phyloP scores from a whole-genome alignment of 1,140 invertebrate species.

The Anastrepha obliqua region DNA sequence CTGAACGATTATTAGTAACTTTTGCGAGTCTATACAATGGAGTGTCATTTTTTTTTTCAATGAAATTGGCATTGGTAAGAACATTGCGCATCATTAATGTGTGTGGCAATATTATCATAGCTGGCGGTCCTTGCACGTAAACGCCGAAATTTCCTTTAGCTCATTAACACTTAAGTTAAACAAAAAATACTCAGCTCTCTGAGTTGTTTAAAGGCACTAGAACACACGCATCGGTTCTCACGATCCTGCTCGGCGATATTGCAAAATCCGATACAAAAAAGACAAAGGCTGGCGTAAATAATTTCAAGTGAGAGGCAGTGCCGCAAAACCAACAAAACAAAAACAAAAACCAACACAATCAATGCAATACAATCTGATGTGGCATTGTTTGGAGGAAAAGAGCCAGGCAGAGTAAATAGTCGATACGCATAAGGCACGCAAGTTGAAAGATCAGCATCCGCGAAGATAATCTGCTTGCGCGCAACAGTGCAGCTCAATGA shows the following conservation, averaged over 20 bases:
- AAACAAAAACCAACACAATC: background rate
- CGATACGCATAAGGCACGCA: slow-evolving; percentile 8
- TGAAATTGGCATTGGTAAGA: no score
- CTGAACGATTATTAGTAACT: no score
- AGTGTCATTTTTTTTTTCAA: no score
- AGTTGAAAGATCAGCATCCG: slow-evolving; percentile 50
- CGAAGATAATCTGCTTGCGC: background rate
- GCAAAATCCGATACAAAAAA: slow-evolving; percentile 29
- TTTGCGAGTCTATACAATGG: no score
- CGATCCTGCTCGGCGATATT: slow-evolving; percentile 10
- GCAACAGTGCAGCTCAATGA: background rate
- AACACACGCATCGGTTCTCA: slow-evolving; percentile 58
- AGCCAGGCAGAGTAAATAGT: background rate
- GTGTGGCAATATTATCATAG: slow-evolving; percentile 28
- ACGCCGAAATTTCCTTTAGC: slow-evolving; percentile 46
- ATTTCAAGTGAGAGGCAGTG: slow-evolving; percentile 2
- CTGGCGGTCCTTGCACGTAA: slow-evolving; percentile 44
- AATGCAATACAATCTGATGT: slow-evolving; percentile 6
- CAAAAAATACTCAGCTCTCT: background rate
- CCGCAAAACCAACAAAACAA: background rate
- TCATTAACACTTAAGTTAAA: slow-evolving; percentile 57
- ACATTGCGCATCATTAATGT: background rate
- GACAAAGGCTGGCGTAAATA: slow-evolving; percentile 51
- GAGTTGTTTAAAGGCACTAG: background rate
- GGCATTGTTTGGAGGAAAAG: background rate